A percentile compares a stretch with the other conserved stretches of the same genome.
These are phyloP conservation scores for Tonatia bakeri DNA, from an alignment of 2,113 vertebrate genomes.

Conservation along the genomic window DNA sequence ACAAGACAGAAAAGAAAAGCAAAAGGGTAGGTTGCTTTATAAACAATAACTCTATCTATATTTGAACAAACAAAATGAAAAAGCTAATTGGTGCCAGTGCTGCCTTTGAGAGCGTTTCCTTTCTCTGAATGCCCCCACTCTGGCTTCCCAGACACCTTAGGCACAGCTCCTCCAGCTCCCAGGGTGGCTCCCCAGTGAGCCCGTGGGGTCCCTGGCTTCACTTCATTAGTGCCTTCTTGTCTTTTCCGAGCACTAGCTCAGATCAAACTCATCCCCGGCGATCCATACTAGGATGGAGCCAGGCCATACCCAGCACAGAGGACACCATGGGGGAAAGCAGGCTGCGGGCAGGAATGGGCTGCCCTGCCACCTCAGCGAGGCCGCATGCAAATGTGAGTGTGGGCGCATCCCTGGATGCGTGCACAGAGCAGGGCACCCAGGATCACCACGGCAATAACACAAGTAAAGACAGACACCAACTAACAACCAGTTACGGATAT, in stretches of 20 bases:
- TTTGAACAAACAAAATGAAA: background rate
- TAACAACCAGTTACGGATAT: background rate
- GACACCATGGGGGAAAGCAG: background rate
- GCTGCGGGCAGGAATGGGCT: background rate
- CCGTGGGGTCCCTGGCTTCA: background rate
- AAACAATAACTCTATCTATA: background rate
- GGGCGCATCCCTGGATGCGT: background rate
- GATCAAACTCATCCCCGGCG: background rate
- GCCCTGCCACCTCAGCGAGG: background rate
- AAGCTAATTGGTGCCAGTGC: background rate
- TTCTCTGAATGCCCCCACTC: background rate
- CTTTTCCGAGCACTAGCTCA: background rate
- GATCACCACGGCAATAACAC: background rate
- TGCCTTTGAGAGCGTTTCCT: background rate
- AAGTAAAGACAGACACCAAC: background rate
- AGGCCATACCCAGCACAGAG: background rate
- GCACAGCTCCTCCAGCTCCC: background rate
- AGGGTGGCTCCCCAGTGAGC: background rate
- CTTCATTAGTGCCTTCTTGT: background rate
- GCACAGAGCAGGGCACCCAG: fast-evolving
- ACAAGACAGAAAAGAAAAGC: conserved; percentile 66
- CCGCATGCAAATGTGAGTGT: background rate
- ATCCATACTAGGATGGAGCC: background rate
- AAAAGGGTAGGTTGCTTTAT: conserved; percentile 10
- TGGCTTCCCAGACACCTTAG: background rate